Conservation (phyloP, 2,888 invertebrate genomes). For the Sesamia inferens region DNA sequence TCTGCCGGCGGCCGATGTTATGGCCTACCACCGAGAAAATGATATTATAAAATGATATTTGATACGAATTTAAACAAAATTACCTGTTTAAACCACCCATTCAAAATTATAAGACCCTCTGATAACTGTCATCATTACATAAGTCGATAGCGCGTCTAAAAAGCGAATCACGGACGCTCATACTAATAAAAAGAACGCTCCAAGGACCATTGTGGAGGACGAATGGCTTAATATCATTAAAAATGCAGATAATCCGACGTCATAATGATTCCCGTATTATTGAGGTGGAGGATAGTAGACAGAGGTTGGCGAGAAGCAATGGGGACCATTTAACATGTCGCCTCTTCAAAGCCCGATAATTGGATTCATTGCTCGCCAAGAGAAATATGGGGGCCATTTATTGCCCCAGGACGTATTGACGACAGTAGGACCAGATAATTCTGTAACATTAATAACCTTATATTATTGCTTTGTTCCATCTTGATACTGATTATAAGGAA, state of each 20-base stretch:
- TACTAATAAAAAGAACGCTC: conserved; percentile 49
- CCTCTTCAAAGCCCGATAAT: conserved; percentile 82
- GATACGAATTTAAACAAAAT: neutral
- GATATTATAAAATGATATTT: no score
- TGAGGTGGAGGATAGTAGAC: conserved; percentile 61
- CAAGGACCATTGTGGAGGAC: conserved; percentile 37
- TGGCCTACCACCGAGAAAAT: no score
- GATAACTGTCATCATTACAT: conserved; percentile 44
- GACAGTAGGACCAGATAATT: conserved; percentile 66
- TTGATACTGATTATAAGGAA: conserved; percentile 51
- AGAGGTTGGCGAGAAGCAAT: conserved; percentile 72
- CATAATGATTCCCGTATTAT: conserved; percentile 67
- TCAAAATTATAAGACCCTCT: conserved; percentile 20
- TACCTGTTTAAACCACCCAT: conserved; percentile 15
- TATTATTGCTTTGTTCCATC: conserved; percentile 56
- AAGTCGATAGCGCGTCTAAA: conserved; percentile 32
- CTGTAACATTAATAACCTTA: conserved; percentile 63
- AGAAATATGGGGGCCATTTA: conserved; percentile 83
- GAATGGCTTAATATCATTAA: conserved; percentile 49
- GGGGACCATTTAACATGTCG: conserved; percentile 85
- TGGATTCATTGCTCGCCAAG: conserved; percentile 84
- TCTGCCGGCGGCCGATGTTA: no score
- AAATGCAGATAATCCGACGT: conserved; percentile 54
- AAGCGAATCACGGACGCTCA: conserved; percentile 40
- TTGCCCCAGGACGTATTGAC: conserved; percentile 75